Conservation (phyloP, 2,113 vertebrate species). For the Australoheros scitulus region DNA sequence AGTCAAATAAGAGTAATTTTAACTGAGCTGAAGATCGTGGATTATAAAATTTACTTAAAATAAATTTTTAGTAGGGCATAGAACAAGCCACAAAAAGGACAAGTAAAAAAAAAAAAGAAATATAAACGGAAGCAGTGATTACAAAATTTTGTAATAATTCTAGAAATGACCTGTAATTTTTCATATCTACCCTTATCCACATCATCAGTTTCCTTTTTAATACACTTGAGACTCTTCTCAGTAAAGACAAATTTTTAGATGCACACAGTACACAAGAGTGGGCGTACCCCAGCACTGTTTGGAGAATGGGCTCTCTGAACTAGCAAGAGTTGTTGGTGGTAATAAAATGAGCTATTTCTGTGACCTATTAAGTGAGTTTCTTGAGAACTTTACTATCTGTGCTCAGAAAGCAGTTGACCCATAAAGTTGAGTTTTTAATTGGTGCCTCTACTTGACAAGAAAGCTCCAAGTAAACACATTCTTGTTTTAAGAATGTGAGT, state of each 20-base stretch:
- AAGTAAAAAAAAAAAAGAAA: background rate
- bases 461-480: background rate
- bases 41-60: background rate
- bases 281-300: background rate
- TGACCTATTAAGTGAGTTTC: background rate
- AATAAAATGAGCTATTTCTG: conserved; percentile 16
- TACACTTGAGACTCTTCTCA: background rate
- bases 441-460: background rate
- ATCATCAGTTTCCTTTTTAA: background rate
- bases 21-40: background rate
- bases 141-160: background rate
- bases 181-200: background rate
- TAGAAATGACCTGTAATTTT: background rate
- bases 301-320: background rate
- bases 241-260: background rate
- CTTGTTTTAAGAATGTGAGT: background rate
- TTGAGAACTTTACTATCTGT: background rate
- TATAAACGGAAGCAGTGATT: background rate
- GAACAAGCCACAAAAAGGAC: background rate
- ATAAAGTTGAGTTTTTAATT: background rate
- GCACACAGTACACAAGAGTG: background rate
- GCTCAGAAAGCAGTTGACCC: background rate
- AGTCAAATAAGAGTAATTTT: background rate
- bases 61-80: background rate
- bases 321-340: conserved; percentile 12